phyloP scores from a whole-genome alignment of 2,888 invertebrate genomes.

The Amaurobius ferox region DNA sequence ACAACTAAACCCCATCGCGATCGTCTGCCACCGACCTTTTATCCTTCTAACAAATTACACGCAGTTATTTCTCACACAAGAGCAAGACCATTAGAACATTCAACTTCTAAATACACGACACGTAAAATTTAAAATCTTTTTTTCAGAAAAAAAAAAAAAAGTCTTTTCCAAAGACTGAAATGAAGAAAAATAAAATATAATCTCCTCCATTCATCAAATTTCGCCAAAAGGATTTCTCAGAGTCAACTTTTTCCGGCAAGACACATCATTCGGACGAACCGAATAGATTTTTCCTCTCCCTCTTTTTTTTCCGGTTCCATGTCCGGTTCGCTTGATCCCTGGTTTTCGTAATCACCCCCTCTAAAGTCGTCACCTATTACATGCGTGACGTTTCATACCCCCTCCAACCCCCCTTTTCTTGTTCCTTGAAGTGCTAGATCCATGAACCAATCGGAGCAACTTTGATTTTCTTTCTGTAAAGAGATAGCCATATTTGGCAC shows the following conservation, averaged over 20 bases:
- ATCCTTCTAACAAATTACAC: not conserved
- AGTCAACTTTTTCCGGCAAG: constrained; percentile 41
- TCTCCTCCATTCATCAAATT: constrained; percentile 47
- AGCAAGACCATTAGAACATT: not conserved
- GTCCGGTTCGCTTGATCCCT: constrained; percentile 61
- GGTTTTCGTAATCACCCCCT: constrained; percentile 50
- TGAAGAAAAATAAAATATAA: constrained; percentile 30
- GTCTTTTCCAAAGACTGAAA: not conserved
- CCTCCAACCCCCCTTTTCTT: constrained; percentile 22
- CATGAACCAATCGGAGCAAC: constrained; percentile 35
- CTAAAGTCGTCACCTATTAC: constrained; percentile 39
- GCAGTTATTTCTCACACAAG: not conserved
- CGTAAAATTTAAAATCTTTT: constrained; percentile 11
- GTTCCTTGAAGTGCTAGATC: constrained; percentile 29
- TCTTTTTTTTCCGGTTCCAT: constrained; percentile 10
- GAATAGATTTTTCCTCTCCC: constrained; percentile 34
- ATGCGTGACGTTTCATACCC: constrained; percentile 8
- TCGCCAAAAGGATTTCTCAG: constrained; percentile 32
- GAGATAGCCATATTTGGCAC: constrained; percentile 34
- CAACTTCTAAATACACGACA: constrained; percentile 2
- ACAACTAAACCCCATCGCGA: constrained; percentile 7
- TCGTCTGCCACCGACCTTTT: not conserved
- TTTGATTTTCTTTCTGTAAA: not conserved
- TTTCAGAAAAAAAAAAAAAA: not conserved
- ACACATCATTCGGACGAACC: constrained; percentile 51